These are phyloP conservation scores for Erpornis zantholeuca DNA, from an alignment of 2,113 vertebrate species.

Conservation along the genomic window DNA sequence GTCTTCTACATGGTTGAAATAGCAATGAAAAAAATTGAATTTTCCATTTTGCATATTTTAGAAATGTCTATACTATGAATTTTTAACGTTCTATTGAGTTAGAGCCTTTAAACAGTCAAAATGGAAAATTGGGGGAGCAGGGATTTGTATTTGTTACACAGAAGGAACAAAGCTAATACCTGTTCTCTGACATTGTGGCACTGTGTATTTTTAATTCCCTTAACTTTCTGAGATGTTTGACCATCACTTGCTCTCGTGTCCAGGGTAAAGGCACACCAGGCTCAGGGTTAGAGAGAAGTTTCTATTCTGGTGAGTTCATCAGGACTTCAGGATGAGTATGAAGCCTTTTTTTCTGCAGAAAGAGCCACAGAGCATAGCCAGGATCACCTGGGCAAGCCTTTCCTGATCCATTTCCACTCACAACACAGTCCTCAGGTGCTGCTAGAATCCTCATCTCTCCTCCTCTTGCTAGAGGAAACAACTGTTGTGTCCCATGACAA, in stretches of 20 bases:
- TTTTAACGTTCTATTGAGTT: background rate
- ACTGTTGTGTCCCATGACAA: background rate
- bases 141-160: background rate
- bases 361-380: background rate
- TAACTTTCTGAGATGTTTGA: background rate
- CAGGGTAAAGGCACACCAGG: background rate
- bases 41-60: background rate
- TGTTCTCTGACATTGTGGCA: background rate
- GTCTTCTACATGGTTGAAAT: background rate
- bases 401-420: background rate
- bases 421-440: background rate
- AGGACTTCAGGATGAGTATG: background rate
- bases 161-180: background rate
- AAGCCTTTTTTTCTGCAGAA: background rate
- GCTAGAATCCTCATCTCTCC: background rate
- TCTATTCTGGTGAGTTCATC: background rate
- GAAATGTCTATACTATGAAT: background rate
- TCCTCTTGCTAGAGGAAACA: background rate
- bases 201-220: background rate
- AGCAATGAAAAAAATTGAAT: background rate
- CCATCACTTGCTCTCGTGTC: background rate
- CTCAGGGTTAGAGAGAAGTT: background rate
- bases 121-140: rapidly evolving
- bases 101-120: background rate
- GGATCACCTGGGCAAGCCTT: background rate